Evolutionary conservation across 2,888 invertebrate genomes (phyloP).

Genomic region (Gryllus longicercus): DNA sequence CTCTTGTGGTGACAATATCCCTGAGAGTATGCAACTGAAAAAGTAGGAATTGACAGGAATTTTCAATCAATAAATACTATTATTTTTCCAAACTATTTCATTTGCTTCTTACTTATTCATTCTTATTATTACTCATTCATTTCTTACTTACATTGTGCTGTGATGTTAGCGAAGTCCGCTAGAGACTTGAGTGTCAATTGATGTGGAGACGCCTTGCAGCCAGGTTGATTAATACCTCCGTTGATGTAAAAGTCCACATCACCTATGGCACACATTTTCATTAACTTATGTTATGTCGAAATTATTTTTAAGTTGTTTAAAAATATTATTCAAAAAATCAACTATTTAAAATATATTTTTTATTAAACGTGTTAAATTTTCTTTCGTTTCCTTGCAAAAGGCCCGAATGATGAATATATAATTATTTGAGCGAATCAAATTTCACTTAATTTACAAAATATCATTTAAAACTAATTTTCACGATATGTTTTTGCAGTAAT

Average conservation of each 20-base stretch:
- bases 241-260: constrained; percentile 67
- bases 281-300: background rate
- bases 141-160: constrained; percentile 20
- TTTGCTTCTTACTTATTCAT: background rate
- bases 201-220: constrained; percentile 50
- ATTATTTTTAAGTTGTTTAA: background rate
- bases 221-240: constrained; percentile 65
- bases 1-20: constrained; percentile 40
- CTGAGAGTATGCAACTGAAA: constrained; percentile 39
- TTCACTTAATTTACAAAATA: no score
- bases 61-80: no score
- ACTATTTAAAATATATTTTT: background rate
- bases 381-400: background rate
- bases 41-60: background rate
- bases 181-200: background rate
- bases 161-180: background rate
- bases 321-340: background rate
- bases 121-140: no score
- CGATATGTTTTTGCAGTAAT: no score
- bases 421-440: no score
- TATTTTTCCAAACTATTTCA: no score
- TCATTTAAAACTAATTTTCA: no score
- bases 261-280: constrained; percentile 38
- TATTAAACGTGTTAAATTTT: background rate
- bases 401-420: no score